A percentile compares a stretch with the other conserved stretches of the same genome.
These are phyloP conservation scores for Drosophila pallidifrons DNA, from an alignment of 1,140 invertebrate genomes.

Conservation along the genomic window DNA sequence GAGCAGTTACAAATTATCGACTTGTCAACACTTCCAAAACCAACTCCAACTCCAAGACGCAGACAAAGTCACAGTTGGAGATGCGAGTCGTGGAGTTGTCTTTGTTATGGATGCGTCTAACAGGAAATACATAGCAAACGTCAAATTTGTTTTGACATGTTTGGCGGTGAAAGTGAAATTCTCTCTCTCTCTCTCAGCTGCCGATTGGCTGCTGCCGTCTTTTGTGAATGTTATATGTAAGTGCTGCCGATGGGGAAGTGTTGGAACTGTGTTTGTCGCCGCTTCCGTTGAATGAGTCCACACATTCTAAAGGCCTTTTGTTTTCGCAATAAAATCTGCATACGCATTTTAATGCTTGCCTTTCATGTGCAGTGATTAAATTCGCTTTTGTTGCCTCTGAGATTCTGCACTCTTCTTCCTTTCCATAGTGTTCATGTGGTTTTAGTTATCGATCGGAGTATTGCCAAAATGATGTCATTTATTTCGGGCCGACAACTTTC, in stretches of 20 bases:
- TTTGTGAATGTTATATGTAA: conserved; percentile 10
- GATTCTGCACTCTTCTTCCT: conserved; percentile 14
- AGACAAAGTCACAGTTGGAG: background rate
- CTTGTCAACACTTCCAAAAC: conserved; percentile 51
- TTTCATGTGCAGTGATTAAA: conserved; percentile 46
- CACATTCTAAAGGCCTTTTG: conserved; percentile 57
- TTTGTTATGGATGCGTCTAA: conserved; percentile 68
- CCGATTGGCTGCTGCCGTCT: conserved; percentile 2
- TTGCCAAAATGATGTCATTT: conserved; percentile 80
- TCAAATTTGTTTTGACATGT: conserved; percentile 81
- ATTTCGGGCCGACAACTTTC: conserved; percentile 76
- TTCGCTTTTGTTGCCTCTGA: conserved; percentile 19
- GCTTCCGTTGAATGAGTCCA: conserved; percentile 68
- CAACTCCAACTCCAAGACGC: background rate
- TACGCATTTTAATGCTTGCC: conserved; percentile 31
- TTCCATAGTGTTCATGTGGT: conserved; percentile 32
- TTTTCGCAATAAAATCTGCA: conserved; percentile 61
- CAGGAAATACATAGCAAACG: conserved; percentile 76
- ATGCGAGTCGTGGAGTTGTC: background rate
- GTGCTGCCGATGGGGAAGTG: background rate
- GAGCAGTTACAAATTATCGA: conserved; percentile 64
- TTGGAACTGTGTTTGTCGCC: conserved; percentile 14
- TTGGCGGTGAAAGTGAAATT: conserved; percentile 83
- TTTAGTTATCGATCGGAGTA: conserved; percentile 41
- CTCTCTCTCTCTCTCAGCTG: conserved; percentile 35